phyloP scores from a whole-genome alignment of 2,797 vertebrate genomes.

The Channallabes apus region DNA sequence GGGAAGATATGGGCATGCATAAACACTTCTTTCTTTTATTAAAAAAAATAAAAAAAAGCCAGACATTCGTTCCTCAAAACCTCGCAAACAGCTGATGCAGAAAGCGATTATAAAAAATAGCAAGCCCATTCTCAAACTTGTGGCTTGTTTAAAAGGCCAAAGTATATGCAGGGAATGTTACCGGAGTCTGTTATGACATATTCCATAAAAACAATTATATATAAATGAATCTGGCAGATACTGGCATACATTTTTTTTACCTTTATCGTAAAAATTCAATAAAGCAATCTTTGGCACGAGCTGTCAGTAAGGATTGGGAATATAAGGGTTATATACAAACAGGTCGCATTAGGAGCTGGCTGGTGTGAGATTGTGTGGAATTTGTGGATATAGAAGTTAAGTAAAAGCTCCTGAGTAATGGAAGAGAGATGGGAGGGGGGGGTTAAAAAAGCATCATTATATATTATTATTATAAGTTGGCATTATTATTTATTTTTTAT shows the following conservation, averaged over 20 bases:
- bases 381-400: conserved; percentile 19
- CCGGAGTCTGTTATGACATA: conserved; percentile 58
- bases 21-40: neutral
- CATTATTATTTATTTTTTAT: no score
- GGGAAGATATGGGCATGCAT: conserved; percentile 4
- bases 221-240: conserved; percentile 40
- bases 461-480: no score
- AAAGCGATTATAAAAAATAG: conserved; percentile 56
- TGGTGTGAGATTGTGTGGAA: conserved; percentile 4
- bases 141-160: conserved; percentile 58
- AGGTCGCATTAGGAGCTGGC: conserved; percentile 31
- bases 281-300: conserved; percentile 59
- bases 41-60: conserved; percentile 17
- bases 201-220: conserved; percentile 56
- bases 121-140: conserved; percentile 62
- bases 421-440: neutral
- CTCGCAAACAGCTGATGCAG: conserved; percentile 60
- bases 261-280: conserved; percentile 53
- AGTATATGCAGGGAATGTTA: conserved; percentile 56
- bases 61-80: conserved; percentile 27
- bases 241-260: conserved; percentile 48
- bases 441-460: no score
- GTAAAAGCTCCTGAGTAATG: neutral
- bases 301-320: conserved; percentile 46
- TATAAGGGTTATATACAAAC: conserved; percentile 44